Conservation (phyloP, 1,140 invertebrate genomes). For the Ericerus pela region DNA sequence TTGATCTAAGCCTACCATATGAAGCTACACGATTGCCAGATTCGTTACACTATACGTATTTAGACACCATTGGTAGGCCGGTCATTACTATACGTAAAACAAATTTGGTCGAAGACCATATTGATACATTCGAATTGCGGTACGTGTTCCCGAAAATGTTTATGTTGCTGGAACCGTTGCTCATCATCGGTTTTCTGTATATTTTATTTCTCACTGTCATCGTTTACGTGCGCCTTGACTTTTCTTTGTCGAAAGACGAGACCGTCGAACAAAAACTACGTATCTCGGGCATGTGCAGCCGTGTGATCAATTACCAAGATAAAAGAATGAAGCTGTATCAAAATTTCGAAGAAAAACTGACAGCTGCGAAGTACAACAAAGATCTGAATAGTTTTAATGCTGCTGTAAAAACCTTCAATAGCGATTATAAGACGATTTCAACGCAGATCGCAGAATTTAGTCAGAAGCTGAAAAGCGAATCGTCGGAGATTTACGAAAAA, state of each 20-base stretch:
- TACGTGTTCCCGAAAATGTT: conserved; percentile 74
- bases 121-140: conserved; percentile 44
- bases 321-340: conserved; percentile 44
- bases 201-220: conserved; percentile 82
- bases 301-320: conserved; percentile 44
- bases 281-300: conserved; percentile 37
- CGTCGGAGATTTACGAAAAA: conserved; percentile 45
- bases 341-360: conserved; percentile 45
- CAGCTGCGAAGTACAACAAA: conserved; percentile 46
- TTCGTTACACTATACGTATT: conserved; percentile 75
- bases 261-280: conserved; percentile 40
- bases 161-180: conserved; percentile 82
- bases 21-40: conserved; percentile 56
- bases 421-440: conserved; percentile 47
- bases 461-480: conserved; percentile 44
- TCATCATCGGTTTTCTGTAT: conserved; percentile 78
- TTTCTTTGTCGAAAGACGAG: conserved; percentile 58
- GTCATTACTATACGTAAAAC: conserved; percentile 72
- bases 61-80: conserved; percentile 84
- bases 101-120: conserved; percentile 92
- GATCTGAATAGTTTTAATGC: conserved; percentile 39
- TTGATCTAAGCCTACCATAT: conserved; percentile 73
- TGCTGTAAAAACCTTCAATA: conserved; percentile 43
- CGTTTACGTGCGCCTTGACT: conserved; percentile 87
- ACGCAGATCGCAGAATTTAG: conserved; percentile 40